phyloP scores from a whole-genome alignment of 2,888 invertebrate species.

The Aporophyla nigra region DNA sequence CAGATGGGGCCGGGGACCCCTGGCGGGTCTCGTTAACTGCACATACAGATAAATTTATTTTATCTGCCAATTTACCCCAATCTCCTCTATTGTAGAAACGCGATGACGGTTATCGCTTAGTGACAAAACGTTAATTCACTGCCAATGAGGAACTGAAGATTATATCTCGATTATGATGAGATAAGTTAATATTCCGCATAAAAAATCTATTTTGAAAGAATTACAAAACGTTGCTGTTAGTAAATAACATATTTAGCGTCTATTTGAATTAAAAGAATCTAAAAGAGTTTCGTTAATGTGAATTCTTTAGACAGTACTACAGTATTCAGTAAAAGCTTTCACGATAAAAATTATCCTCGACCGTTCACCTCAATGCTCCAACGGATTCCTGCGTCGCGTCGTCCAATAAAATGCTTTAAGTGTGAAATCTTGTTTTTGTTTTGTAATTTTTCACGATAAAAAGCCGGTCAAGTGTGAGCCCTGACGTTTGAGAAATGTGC shows the following conservation, averaged over 20 bases:
- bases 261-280: slow-evolving; percentile 57
- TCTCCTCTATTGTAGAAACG: slow-evolving; percentile 82
- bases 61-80: slow-evolving; percentile 90
- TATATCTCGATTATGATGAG: slow-evolving; percentile 37
- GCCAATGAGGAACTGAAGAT: slow-evolving; percentile 53
- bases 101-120: slow-evolving; percentile 83
- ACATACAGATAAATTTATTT: slow-evolving; percentile 87
- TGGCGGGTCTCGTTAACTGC: slow-evolving; percentile 85
- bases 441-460: slow-evolving; percentile 78
- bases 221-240: slow-evolving; percentile 4
- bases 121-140: slow-evolving; percentile 70
- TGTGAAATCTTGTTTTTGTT: slow-evolving; percentile 80
- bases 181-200: neutral
- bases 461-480: slow-evolving; percentile 64
- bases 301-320: slow-evolving; percentile 64
- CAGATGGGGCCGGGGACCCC: slow-evolving; percentile 82
- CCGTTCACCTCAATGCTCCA: slow-evolving; percentile 68
- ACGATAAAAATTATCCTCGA: slow-evolving; percentile 68
- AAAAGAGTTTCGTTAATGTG: slow-evolving; percentile 63
- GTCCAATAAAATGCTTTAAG: slow-evolving; percentile 74
- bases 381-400: slow-evolving; percentile 62
- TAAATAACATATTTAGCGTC: slow-evolving; percentile 45
- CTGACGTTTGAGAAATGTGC: slow-evolving; percentile 58
- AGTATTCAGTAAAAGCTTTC: slow-evolving; percentile 69
- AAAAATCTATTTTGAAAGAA: slow-evolving; percentile 13